Evolutionary conservation across 2,797 vertebrate species (phyloP), one percentile per base, ranked within the genome.

Genomic region (Oreochromis mossambicus): DNA sequence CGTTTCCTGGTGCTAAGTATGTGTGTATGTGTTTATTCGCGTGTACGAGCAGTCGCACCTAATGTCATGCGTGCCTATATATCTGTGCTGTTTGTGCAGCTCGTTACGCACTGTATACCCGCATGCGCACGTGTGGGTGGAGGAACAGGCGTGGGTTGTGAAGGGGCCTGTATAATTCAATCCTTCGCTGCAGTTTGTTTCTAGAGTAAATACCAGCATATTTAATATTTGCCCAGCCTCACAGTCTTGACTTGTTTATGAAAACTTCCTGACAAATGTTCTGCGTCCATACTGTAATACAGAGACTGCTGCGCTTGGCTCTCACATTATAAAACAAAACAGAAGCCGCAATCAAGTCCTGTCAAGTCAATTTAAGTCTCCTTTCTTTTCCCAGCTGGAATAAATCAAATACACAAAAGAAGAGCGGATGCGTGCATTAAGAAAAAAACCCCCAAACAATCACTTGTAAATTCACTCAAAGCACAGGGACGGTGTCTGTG

Each of bases 251-350:
- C 91, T 93, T 94, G 93, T 95, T 96, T 95, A 95, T 92, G 89
- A 95, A 94, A 94, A 93, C 87, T 82, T 91, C 82, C 86, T 91
- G 94, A 96, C 93, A 95, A 94, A 94, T 92, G 90, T 87, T 90
- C 83, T 84, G 80, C 66, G 83, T 92, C 90, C 56, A 61, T 81
- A 87, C 86, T 82, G 87, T 92, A 95, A 94, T 91, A 84, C 83
- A 88, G 82, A 87, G 68, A 82, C 90, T 90, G 85, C 77, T 91
- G 51, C 48, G 82, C 82, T 82, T 81, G 83, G 89, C 88, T 90
- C 86, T 83, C 58, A 24, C 84, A 90, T 94, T 94, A 92, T 92
- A 94, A 95, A 95, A 91, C 86, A 92, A 91, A 94, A 92, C 87
- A 89, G 84, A 92, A 88, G 82, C 87, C 54, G 88, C 86, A 92